phyloP scores from a whole-genome alignment of 2,888 invertebrate species.

The Epinotia brunnichana region DNA sequence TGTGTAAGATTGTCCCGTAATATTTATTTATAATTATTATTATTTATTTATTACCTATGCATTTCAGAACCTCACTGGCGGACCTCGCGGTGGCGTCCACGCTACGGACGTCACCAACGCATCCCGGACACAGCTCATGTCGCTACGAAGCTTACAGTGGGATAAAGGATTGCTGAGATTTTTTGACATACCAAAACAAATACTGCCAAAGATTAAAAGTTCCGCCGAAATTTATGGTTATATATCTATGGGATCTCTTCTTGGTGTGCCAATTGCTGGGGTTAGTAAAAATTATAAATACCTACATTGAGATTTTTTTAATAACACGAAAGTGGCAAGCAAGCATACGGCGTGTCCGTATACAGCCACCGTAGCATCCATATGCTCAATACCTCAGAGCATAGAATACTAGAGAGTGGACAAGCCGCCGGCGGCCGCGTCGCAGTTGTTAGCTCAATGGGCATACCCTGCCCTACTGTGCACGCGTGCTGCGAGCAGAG shows the following conservation, averaged over 20 bases:
- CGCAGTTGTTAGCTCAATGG: too few species aligned
- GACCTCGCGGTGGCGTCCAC: conserved; percentile 85
- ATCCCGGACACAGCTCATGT: conserved; percentile 97
- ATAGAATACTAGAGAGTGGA: too few species aligned
- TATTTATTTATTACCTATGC: not conserved
- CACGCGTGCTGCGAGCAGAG: too few species aligned
- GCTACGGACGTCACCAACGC: conserved; percentile 99
- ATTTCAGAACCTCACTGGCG: conserved; percentile 85
- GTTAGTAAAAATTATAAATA: conserved; percentile 79
- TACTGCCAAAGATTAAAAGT: conserved; percentile 94
- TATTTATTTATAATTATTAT: too few species aligned
- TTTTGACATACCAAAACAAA: conserved; percentile 92
- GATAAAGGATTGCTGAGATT: conserved; percentile 93
- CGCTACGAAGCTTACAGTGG: conserved; percentile 94
- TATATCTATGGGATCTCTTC: conserved; percentile 88
- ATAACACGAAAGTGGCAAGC: not conserved
- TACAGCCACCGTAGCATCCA: too few species aligned
- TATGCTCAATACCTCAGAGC: too few species aligned
- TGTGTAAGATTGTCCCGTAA: too few species aligned
- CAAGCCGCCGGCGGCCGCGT: too few species aligned
- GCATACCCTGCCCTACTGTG: too few species aligned
- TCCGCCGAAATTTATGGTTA: conserved; percentile 96
- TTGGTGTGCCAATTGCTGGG: conserved; percentile 93
- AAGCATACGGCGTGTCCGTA: too few species aligned
- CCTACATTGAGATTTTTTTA: conserved; percentile 32